Conservation (phyloP, 2,888 invertebrate genomes). For the Vesta saturnalis region DNA sequence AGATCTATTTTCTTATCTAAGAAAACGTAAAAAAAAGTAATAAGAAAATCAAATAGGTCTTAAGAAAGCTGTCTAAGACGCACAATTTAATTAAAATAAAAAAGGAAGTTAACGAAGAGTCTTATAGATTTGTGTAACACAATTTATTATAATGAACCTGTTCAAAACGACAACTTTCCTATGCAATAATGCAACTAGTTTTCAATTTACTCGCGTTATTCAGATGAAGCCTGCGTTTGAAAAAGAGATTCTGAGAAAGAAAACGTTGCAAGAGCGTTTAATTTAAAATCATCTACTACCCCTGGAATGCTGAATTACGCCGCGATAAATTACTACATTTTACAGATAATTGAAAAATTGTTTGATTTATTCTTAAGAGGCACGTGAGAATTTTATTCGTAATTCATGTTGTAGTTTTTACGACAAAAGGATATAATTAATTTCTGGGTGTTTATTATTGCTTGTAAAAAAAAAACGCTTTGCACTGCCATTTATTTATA, state of each 20-base stretch:
- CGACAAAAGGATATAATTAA: conserved; percentile 36
- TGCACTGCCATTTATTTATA: background rate
- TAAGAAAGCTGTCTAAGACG: too few species aligned
- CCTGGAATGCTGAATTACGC: conserved; percentile 48
- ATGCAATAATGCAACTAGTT: background rate
- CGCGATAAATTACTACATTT: conserved; percentile 50
- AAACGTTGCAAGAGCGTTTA: conserved; percentile 15
- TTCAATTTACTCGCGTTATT: conserved; percentile 7
- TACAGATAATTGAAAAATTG: conserved; percentile 50
- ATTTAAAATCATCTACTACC: conserved; percentile 21
- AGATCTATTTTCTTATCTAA: too few species aligned
- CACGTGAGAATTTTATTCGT: conserved; percentile 51
- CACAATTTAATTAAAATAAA: background rate
- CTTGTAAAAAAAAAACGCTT: conserved; percentile 14
- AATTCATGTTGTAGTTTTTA: conserved; percentile 41
- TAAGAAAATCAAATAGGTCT: too few species aligned
- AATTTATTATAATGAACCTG: conserved; percentile 41
- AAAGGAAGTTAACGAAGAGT: background rate
- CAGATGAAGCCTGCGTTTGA: background rate
- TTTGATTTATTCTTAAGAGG: conserved; percentile 47
- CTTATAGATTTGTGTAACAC: conserved; percentile 8
- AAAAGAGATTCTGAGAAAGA: background rate
- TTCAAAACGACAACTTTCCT: conserved; percentile 24
- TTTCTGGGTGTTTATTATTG: conserved; percentile 33
- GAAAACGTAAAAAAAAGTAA: too few species aligned